Evolutionary conservation across 2,888 invertebrate genomes (phyloP), one percentile per base, ranked within the genome.

Genomic region (Epistrophe eligans): DNA sequence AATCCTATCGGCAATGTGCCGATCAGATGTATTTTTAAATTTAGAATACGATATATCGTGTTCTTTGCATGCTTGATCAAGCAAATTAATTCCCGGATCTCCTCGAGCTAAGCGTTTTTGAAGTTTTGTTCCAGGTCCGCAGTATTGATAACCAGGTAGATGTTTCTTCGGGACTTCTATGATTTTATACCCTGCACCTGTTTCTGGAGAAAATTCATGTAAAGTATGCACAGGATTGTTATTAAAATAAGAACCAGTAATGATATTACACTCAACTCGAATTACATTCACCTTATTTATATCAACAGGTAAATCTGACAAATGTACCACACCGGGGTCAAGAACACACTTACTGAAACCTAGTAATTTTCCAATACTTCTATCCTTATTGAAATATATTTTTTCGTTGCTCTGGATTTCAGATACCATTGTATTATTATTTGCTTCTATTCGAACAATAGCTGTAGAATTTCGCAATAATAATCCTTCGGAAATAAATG

Each of bases 161-260:
- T n/a, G n/a, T n/a, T 43, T 43, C 15, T 15, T 43, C 6, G 43
- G 43, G 6, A 43, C 43, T 43, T 43, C 43, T 15, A 43, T 13
- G 43, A 43, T 43, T 15, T 43, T 84, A 90, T 90, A 92, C 10
- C 92, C 91, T n/a, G 91, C 90, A 19, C 89, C 88, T 15, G 90
- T 90, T 43, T 87, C 84, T 9, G 90, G 90, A 17, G 89, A 90
- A 89, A 92, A 92, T 89, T 91, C 89, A 79, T 92, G 90, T 70
- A 92, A 89, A 5, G 90, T 91, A 79, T 92, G 91, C 5, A 89
- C 89, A 24, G 82, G 89, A 62, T 84, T 88, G 15, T 89, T 89
- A 84, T 89, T 89, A 40, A 84, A 74, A 84, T 70, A 89, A 13
- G 89, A 89, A 28, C 88, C 88, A 15, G 24, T 15, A 40, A 15